Evolutionary conservation across 1,140 invertebrate species (phyloP), one percentile per base, ranked within the genome.

Genomic region (Meloidogyne chitwoodi): DNA sequence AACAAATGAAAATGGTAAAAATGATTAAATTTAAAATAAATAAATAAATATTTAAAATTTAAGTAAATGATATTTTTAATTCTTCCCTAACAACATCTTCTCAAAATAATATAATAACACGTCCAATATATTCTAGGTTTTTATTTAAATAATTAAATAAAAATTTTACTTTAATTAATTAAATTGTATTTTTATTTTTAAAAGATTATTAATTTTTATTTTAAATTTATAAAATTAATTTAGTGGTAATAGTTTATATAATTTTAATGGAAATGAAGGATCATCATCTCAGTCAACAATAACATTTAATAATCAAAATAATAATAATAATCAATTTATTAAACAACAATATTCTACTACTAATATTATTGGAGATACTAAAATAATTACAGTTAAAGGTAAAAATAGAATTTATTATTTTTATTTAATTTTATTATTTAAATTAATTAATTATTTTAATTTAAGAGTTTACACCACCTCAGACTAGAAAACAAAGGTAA

Each of bases 331-430:
- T 34, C 24, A 34, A 34, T 68, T 72, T 19, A 44, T 26, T 74
- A 16, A 48, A n/a, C n/a, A 26, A 74, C 27, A 31, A 62, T 29
- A 44, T 69, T 19, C 22, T 26, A 68, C 16, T 64, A 24, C 16
- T 31, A 11, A 11, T 27, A 38, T 11, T 11, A 44, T n/a, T 38
- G 61, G 24, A 19, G 83, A 69, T 12, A 80, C 82, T 11, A 85
- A 80, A 62, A 81, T 83, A 14, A 80, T 83, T 78, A 83, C 79
- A 14, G 79, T 83, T 12, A 83, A 83, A 77, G 81, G 81, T 68
- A 6, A 27, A 29, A 44, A 0, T 14, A 69, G 14, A 11, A 29
- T 19, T 12, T 10, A 67, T n/a, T 10, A 61, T 8, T 22, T 22
- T 22, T 19, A 14, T 10, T n/a, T n/a, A n/a, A n/a, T n/a, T n/a